phyloP scores from a whole-genome alignment of 2,888 invertebrate genomes.

The Trichacis sp. region DNA sequence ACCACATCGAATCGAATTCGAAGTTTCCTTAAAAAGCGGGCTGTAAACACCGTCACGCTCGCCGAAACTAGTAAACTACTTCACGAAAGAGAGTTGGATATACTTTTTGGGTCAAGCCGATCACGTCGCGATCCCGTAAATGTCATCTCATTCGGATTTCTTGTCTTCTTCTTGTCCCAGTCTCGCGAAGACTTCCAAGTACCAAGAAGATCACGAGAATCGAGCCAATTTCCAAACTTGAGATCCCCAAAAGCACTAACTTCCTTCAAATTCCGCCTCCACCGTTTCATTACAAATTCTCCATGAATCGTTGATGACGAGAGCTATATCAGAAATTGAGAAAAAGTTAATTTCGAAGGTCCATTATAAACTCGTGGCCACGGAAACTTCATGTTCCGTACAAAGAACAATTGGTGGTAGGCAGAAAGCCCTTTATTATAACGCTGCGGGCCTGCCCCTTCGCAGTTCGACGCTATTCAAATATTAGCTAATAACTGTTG shows the following conservation, averaged over 20 bases:
- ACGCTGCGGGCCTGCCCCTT: slow-evolving; percentile 24
- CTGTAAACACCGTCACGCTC: too few relatives aligned
- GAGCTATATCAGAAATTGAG: too few relatives aligned
- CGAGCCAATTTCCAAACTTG: neutral
- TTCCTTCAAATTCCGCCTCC: neutral
- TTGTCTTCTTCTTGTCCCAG: neutral
- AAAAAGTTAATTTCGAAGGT: neutral
- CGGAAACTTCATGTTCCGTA: neutral
- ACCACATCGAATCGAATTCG: too few relatives aligned
- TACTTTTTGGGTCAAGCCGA: neutral
- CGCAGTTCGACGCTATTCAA: neutral
- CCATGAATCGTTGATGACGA: neutral
- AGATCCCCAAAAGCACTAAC: neutral
- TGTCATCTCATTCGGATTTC: neutral
- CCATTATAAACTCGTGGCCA: neutral
- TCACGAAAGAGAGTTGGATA: too few relatives aligned
- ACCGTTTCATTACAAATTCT: neutral
- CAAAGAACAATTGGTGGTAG: neutral
- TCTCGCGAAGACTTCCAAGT: neutral
- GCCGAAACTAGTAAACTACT: too few relatives aligned
- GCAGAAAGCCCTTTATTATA: slow-evolving; percentile 21
- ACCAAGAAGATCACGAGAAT: neutral
- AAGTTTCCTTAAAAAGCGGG: too few relatives aligned
- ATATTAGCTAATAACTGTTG: neutral
- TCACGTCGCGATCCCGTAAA: neutral